A percentile compares a stretch with the other conserved stretches of the same genome.
Conservation (phyloP, 2,888 invertebrate genomes). For the Drosophila melanosoma region DNA sequence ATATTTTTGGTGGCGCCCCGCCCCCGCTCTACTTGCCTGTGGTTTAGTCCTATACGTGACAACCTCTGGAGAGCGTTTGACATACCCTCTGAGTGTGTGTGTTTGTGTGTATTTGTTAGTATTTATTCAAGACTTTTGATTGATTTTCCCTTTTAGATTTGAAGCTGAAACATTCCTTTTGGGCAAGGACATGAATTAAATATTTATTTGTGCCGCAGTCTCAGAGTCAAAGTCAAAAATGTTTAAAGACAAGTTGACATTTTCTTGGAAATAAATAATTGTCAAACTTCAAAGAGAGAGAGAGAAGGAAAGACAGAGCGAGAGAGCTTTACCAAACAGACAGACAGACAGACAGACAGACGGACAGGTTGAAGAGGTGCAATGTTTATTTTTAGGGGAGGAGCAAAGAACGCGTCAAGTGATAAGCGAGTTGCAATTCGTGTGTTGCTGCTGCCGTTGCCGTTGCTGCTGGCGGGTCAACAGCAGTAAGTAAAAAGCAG, state of each 20-base stretch:
- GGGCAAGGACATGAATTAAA: constrained; percentile 56
- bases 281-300: neutral
- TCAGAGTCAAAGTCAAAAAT: constrained; percentile 10
- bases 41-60: constrained; percentile 46
- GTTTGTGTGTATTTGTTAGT: constrained; percentile 44
- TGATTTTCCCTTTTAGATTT: constrained; percentile 56
- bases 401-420: constrained; percentile 50
- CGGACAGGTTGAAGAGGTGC: neutral
- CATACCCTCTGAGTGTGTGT: constrained; percentile 12
- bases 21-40: constrained; percentile 27
- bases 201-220: constrained; percentile 40
- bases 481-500: constrained; percentile 41
- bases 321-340: constrained; percentile 15
- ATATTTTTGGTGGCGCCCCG: neutral
- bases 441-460: constrained; percentile 18
- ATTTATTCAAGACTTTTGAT: constrained; percentile 69
- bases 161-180: constrained; percentile 10
- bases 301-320: too few relatives aligned
- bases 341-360: constrained; percentile 28
- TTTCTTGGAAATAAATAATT: constrained; percentile 21
- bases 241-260: constrained; percentile 32
- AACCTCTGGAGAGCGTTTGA: constrained; percentile 42
- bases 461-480: constrained; percentile 41
- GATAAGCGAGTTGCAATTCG: constrained; percentile 49
- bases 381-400: constrained; percentile 40